phyloP scores from a whole-genome alignment of 2,113 vertebrate species.

The Indri indri region DNA sequence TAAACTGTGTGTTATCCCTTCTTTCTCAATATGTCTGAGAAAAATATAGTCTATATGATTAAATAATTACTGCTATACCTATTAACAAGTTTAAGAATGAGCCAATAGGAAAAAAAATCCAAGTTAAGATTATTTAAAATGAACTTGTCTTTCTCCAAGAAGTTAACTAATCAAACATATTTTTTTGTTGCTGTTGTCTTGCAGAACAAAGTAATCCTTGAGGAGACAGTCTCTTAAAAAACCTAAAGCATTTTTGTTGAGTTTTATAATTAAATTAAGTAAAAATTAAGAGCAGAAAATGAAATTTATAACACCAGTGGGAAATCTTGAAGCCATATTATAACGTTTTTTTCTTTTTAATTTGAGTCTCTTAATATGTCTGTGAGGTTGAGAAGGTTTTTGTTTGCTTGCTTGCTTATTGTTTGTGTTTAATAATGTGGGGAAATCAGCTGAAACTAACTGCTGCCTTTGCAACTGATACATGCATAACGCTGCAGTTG shows the following conservation, averaged over 20 bases:
- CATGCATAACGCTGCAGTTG: not conserved
- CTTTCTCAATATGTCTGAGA: not conserved
- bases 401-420: not conserved
- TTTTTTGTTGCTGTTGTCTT: not conserved
- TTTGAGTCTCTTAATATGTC: not conserved
- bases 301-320: not conserved
- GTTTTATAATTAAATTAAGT: slow-evolving; percentile 25
- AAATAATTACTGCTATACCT: not conserved
- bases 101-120: not conserved
- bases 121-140: not conserved
- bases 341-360: not conserved
- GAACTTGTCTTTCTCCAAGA: not conserved
- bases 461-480: not conserved
- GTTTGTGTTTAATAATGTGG: not conserved
- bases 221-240: slow-evolving; percentile 9
- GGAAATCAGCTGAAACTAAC: not conserved
- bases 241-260: not conserved
- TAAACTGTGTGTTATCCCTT: not conserved
- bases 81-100: not conserved
- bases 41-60: not conserved
- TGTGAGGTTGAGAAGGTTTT: not conserved
- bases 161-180: not conserved
- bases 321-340: not conserved
- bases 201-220: not conserved
- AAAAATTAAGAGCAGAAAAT: slow-evolving; percentile 31